A percentile compares a stretch with the other conserved stretches of the same genome.
Evolutionary conservation across 2,888 invertebrate genomes (phyloP).

Genomic region (Synergus umbraculus): DNA sequence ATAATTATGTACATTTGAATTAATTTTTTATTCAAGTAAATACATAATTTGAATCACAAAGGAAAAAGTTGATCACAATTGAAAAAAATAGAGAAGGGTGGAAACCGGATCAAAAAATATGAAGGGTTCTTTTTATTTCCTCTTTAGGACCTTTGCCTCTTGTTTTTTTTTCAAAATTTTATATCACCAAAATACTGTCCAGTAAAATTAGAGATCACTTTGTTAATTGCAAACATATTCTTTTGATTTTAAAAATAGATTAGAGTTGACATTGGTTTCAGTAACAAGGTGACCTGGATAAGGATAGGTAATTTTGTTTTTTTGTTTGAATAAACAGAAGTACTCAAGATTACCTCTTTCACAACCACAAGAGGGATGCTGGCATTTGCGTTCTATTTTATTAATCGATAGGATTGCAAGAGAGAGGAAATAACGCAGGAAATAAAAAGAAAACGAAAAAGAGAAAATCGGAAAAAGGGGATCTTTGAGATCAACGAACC

Average conservation of each 20-base stretch:
- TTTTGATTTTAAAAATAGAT: neutral
- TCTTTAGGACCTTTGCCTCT: neutral
- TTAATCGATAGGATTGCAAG: neutral
- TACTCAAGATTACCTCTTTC: neutral
- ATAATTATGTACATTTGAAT: neutral
- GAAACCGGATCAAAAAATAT: neutral
- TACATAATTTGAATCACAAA: neutral
- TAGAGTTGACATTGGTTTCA: neutral
- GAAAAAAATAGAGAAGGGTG: neutral
- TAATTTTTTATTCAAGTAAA: neutral
- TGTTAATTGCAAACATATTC: neutral
- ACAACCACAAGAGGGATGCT: neutral
- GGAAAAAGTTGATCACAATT: no score
- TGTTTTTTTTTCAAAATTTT: neutral
- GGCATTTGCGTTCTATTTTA: constrained; percentile 3
- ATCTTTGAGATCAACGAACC: no score
- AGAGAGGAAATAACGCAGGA: neutral
- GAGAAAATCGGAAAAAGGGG: neutral
- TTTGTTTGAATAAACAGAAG: constrained; percentile 35
- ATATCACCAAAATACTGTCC: neutral
- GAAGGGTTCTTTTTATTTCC: neutral
- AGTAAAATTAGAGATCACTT: neutral
- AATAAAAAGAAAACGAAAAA: neutral
- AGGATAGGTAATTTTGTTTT: constrained; percentile 43
- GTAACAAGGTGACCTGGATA: constrained; percentile 35